Conservation (phyloP, 2,888 invertebrate species). For the Trypoxylon attenuatum region DNA sequence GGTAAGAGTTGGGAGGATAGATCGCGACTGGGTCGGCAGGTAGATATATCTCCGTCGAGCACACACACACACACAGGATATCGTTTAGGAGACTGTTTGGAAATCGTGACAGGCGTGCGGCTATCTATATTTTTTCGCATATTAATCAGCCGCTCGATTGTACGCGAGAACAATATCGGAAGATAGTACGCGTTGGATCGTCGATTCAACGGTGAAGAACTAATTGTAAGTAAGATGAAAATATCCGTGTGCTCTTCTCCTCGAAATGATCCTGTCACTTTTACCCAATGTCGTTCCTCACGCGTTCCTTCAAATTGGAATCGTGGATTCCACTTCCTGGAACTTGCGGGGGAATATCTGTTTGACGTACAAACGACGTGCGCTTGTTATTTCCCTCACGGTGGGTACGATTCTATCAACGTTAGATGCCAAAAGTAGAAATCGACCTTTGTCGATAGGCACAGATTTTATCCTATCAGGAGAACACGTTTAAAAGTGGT, state of each 20-base stretch:
- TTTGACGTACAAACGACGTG: constrained; percentile 4
- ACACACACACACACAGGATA: neutral
- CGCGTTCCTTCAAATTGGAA: constrained; percentile 18
- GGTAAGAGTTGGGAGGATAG: too few species aligned
- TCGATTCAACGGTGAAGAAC: constrained; percentile 4
- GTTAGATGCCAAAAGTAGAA: too few species aligned
- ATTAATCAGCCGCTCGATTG: constrained; percentile 28
- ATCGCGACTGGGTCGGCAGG: too few species aligned
- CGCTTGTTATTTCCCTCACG: constrained; percentile 11
- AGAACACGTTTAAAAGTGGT: neutral
- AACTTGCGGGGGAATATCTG: constrained; percentile 13
- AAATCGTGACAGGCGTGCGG: too few species aligned
- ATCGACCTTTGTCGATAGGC: too few species aligned
- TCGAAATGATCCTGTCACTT: constrained; percentile 20
- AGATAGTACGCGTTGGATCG: neutral
- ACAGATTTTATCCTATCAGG: neutral
- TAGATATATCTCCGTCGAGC: too few species aligned
- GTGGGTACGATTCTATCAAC: too few species aligned
- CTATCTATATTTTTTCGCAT: constrained; percentile 46
- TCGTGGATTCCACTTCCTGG: constrained; percentile 16
- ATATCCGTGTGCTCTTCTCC: constrained; percentile 3
- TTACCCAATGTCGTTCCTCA: constrained; percentile 38
- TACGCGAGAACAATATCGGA: constrained; percentile 3
- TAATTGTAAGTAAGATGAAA: neutral
- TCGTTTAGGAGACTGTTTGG: neutral